phyloP scores from a whole-genome alignment of 2,888 invertebrate species.

The Drosophila maculinotata region DNA sequence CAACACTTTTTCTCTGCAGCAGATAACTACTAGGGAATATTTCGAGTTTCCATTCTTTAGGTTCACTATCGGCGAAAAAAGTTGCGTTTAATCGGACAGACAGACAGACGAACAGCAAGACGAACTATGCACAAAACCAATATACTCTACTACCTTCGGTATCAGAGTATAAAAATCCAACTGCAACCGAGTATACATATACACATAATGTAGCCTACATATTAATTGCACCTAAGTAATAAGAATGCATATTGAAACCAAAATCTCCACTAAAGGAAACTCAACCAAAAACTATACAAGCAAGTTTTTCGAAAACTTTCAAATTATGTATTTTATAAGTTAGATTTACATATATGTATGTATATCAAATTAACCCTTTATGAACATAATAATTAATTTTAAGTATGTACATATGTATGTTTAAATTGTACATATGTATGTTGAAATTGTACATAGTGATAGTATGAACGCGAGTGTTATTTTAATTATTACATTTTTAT shows the following conservation, averaged over 20 bases:
- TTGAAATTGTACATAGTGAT: constrained; percentile 56
- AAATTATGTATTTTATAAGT: constrained; percentile 30
- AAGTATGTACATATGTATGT: constrained; percentile 19
- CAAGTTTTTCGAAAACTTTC: constrained; percentile 69
- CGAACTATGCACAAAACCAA: too few species aligned
- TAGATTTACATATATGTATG: constrained; percentile 1
- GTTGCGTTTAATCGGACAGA: too few species aligned
- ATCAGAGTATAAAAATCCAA: neutral
- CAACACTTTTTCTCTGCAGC: too few species aligned
- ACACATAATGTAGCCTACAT: constrained; percentile 2
- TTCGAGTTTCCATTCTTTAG: too few species aligned
- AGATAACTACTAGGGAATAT: too few species aligned
- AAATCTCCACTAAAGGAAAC: constrained; percentile 53
- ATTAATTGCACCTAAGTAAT: constrained; percentile 2
- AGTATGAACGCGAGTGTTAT: constrained; percentile 7
- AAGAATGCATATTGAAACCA: constrained; percentile 51
- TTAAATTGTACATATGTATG: constrained; percentile 10
- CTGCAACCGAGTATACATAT: neutral
- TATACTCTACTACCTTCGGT: too few species aligned
- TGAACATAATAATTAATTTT: constrained; percentile 1
- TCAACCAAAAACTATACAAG: constrained; percentile 58
- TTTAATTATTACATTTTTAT: constrained; percentile 10
- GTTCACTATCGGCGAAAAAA: too few species aligned
- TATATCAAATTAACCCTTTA: constrained; percentile 6
- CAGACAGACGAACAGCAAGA: too few species aligned